Evolutionary conservation across 2,888 invertebrate species (phyloP).

Genomic region (Furcula furcula): DNA sequence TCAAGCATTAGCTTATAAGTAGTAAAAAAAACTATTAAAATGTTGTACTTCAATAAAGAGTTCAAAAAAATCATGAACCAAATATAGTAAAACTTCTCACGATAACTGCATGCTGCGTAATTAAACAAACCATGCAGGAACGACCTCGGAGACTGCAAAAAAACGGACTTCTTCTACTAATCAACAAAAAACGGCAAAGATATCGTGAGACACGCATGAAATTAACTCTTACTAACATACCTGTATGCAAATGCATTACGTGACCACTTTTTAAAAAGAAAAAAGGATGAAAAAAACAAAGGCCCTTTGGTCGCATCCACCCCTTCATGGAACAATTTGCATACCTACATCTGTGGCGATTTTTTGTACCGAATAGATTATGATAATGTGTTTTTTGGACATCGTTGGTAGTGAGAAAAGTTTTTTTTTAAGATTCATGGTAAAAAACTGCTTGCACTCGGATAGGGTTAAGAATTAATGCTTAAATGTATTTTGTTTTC

Average conservation of each 20-base stretch:
- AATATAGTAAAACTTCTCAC: too few relatives aligned
- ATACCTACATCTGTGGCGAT: constrained; percentile 64
- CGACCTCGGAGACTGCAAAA: constrained; percentile 13
- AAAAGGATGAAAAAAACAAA: constrained; percentile 42
- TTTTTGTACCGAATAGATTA: constrained; percentile 68
- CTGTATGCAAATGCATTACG: constrained; percentile 57
- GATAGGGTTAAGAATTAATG: constrained; percentile 30
- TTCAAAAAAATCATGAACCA: too few relatives aligned
- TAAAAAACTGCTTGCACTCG: constrained; percentile 33
- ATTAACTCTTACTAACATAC: constrained; percentile 52
- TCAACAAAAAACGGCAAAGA: constrained; percentile 46
- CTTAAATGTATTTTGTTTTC: constrained; percentile 8
- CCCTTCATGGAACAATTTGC: constrained; percentile 64
- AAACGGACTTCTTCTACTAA: constrained; percentile 27
- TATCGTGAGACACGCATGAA: constrained; percentile 69
- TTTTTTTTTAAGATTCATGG: constrained; percentile 42
- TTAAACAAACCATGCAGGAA: constrained; percentile 28
- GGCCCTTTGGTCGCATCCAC: constrained; percentile 46
- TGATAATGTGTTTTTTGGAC: constrained; percentile 76
- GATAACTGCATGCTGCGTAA: constrained; percentile 10
- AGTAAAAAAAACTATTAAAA: too few relatives aligned
- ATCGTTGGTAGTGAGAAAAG: constrained; percentile 43
- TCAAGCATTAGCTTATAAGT: too few relatives aligned
- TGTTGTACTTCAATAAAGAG: too few relatives aligned
- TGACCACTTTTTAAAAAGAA: constrained; percentile 67